Base-by-base conservation (phyloP, 2,797 vertebrate genomes). In the Pelochelys cantorii region DNA sequence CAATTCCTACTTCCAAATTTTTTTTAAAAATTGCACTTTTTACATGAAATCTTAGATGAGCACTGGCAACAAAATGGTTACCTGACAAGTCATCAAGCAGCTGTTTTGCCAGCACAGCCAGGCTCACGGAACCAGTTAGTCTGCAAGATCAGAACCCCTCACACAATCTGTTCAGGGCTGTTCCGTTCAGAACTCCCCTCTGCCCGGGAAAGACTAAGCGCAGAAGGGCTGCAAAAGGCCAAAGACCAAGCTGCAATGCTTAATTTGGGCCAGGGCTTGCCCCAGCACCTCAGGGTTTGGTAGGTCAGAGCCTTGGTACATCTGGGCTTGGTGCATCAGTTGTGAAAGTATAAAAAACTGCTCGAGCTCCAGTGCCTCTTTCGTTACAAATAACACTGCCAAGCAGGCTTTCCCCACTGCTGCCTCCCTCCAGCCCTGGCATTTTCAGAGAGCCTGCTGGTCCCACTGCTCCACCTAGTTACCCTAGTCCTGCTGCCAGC, bases 51-150 rank as follows among this genome's bases (percentile, higher is more conserved):
- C 74, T 84, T 84, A 15, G 80, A 0, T 86, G 96, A 56, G 53
- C 87, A 71, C 90, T 92, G 94, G 90, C 95, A 93, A 94, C 92
- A 95, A 85, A 74, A 95, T 85, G 93, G 92, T 95, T 94, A 94
- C 91, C 94, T 94, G 94, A 95, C 95, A 17, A 31, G 31, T 82
- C 0, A 3, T 89, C 77, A 68, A 80, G 90, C 93, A 92, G 93
- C 85, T 84, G 79, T 97, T 97, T 96, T 94, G 91, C 96, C 96
- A 96, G 95, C 93, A 60, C 1, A 0, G 86, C 79, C 0, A 4
- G 92, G 95, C 96, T 94, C 88, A 96, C 92, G 96, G 71, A 96
- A 96, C 96, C 96, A 91, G 96, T 96, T 89, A 85, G 96, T 96
- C 96, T 11, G 79, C 95, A 96, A 97, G 95, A 96, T 94, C 96